These are phyloP conservation scores for Ailuropoda melanoleuca DNA, from an alignment of 2,113 vertebrate genomes.

Conservation along the genomic window DNA sequence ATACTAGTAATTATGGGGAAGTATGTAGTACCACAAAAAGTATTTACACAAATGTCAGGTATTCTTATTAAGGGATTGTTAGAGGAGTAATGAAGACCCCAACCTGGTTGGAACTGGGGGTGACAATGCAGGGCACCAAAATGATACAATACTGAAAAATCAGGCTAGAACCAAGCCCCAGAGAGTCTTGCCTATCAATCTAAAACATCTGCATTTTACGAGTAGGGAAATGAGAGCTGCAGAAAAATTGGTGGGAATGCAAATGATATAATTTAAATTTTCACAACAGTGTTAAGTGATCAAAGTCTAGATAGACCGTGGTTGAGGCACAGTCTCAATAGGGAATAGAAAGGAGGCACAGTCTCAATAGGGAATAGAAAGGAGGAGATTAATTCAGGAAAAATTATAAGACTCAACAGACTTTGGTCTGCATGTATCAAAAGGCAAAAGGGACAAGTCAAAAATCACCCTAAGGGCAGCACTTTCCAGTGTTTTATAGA, in stretches of 20 bases:
- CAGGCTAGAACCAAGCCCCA: background rate
- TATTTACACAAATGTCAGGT: background rate
- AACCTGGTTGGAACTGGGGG: background rate
- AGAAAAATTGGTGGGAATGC: background rate
- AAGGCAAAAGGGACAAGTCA: background rate
- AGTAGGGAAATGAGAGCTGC: background rate
- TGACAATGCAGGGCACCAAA: background rate
- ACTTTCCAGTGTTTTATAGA: conserved; percentile 2
- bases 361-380: conserved; percentile 40
- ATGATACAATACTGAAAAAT: background rate
- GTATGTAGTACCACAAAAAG: background rate
- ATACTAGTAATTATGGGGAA: background rate
- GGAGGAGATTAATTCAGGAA: background rate
- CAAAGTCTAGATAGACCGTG: background rate
- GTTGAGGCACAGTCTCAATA: conserved; percentile 6
- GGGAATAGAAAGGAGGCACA: conserved; percentile 27
- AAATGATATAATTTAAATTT: conserved; percentile 40
- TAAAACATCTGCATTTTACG: conserved; percentile 2
- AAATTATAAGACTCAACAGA: conserved; percentile 34
- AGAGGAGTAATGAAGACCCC: background rate
- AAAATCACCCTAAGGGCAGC: background rate
- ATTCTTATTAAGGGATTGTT: conserved; percentile 38
- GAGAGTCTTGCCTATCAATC: background rate
- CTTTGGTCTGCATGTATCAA: conserved; percentile 6
- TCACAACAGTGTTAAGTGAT: background rate